Percentiles rank a stretch among this genome's conserved stretches.
Conservation (phyloP, 2,888 invertebrate genomes). For the Eilema depressum region DNA sequence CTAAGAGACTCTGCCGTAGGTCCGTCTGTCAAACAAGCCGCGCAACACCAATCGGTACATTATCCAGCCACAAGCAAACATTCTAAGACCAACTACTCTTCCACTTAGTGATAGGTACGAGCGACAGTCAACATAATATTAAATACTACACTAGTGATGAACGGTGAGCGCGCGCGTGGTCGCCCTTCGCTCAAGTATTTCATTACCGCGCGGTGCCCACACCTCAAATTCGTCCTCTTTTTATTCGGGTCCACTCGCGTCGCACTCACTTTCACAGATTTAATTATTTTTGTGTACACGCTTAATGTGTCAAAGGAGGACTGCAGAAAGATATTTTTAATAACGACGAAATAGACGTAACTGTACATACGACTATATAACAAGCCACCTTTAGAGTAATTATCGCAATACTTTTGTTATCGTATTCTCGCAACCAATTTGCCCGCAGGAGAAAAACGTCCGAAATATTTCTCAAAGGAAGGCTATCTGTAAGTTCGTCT, state of each 20-base stretch:
- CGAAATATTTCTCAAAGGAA: background rate
- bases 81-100: background rate
- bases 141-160: too few species aligned
- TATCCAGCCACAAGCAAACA: too few species aligned
- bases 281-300: conserved; percentile 1
- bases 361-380: background rate
- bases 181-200: background rate
- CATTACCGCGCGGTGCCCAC: background rate
- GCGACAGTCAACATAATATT: too few species aligned
- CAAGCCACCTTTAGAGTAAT: background rate
- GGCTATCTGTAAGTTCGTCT: background rate
- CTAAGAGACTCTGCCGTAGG: too few species aligned
- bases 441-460: background rate
- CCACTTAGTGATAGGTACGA: background rate
- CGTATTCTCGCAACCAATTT: background rate
- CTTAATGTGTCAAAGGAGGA: background rate
- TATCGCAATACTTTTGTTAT: background rate
- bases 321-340: background rate
- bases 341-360: background rate
- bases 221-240: background rate
- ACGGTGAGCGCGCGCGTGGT: too few species aligned
- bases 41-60: too few species aligned
- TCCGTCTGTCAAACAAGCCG: too few species aligned
- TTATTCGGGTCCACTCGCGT: conserved; percentile 1
- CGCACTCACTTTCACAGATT: background rate